Base-by-base conservation (phyloP, 2,113 vertebrate genomes). In the Scalopus aquaticus region DNA sequence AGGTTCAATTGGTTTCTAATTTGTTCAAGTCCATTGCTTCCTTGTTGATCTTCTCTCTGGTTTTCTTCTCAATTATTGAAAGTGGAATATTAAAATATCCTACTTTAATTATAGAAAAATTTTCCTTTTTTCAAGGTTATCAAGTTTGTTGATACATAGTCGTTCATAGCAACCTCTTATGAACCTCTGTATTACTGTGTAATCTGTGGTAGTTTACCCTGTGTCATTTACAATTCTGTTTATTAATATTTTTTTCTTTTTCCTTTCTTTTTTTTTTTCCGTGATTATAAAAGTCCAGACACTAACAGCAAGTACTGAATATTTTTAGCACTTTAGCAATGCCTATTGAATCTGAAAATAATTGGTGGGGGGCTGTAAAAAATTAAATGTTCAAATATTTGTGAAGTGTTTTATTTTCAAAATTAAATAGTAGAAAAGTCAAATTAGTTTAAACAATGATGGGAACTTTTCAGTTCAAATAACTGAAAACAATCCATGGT, bases 1-100 rank as follows among this genome's bases (percentile, higher is more conserved):
- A 72, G 60, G 9, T 69, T 9, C 74, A 72, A 0, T 70, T 77
- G 72, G 16, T 93, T 70, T 91, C 37, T 58, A 60, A 30, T 46
- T 73, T 88, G 32, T 76, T 90, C 56, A 77, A 76, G n/a, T 56
- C 20, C n/a, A 93, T 22, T 78, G 2, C 78, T 82, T 93, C 73
- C 22, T 93, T 58, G 76, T 17, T 72, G n/a, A 49, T 60, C 35
- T 93, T 94, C 6, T 72, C 4, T 39, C 88, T 88, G 69, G n/a
- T 64, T 73, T 42, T 79, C n/a, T 96, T 58, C 46, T 20, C 17
- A 44, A 72, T 82, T 82, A 32, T 42, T 93, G 8, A 89, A 81
- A 77, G 22, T 17, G 12, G 2, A n/a, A 26, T 28, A n/a, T 13
- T 60, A 30, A 80, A 94, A 35, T 84, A 37, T 64, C 62, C 16